Base-by-base conservation (phyloP, 2,113 vertebrate species). In the Phocoena sinus region DNA sequence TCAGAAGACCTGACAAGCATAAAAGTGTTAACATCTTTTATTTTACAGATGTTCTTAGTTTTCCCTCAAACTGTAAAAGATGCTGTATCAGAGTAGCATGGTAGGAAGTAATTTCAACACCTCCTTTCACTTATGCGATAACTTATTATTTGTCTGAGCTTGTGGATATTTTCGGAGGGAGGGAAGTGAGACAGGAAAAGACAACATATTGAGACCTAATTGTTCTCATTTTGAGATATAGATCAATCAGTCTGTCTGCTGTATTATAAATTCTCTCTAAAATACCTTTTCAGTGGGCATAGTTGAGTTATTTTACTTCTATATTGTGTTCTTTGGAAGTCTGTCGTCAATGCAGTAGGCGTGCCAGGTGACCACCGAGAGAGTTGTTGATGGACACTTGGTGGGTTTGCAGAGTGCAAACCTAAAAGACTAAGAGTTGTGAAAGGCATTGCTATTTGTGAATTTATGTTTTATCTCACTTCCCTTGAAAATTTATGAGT, bases 401-500 rank as follows among this genome's bases (percentile, higher is more conserved):
- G 87, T 93, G 95, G 95, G 92, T 96, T 98, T 98, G 97, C 97
- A 97, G 98, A 98, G 98, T 97, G 95, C 26, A 47, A 98, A 98
- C 97, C 98, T 98, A 94, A 98, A 98, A 98, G 98, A 97, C 97
- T 98, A 95, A 97, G 95, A 97, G 97, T 94, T 96, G 97, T 98
- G 98, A 98, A 98, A 98, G 97, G 97, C 38, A 41, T 26, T 58
- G 97, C 98, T 98, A 96, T 99, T 99, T 98, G 98, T 97, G 98
- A 98, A 98, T 99, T 99, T 99, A 98, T 99, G 98, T 98, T 99
- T 99, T 99, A 99, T 99, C 98, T 98, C 97, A 98, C 98, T 98
- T 98, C 98, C 98, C 98, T 99, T 98, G 98, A 98, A 99, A 99
- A 99, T 99, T 99, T 99, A 99, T 98, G 99, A 98, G 98, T 98